phyloP scores from a whole-genome alignment of 2,888 invertebrate genomes.

The Cyaniris semiargus region DNA sequence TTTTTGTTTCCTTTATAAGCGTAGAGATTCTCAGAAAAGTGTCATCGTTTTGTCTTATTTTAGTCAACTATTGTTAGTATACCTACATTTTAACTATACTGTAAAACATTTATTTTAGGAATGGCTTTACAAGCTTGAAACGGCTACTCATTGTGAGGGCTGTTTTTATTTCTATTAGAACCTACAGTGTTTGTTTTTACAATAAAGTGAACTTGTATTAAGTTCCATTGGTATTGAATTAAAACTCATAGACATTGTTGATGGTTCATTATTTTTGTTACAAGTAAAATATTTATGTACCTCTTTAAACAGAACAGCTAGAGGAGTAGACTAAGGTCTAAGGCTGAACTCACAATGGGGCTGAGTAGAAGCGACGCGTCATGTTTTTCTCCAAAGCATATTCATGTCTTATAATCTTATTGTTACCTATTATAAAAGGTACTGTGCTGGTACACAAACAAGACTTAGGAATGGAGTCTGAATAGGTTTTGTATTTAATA shows the following conservation, averaged over 20 bases:
- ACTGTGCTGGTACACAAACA: no score
- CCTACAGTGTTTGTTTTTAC: constrained; percentile 56
- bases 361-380: no score
- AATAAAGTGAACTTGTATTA: constrained; percentile 59
- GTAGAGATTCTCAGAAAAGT: constrained; percentile 12
- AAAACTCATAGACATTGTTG: constrained; percentile 55
- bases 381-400: no score
- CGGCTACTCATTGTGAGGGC: not conserved
- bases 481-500: no score
- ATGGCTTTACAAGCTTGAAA: constrained; percentile 22
- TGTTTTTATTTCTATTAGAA: constrained; percentile 12
- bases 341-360: no score
- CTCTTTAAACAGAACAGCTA: not conserved
- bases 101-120: constrained; percentile 24
- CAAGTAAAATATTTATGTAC: not conserved
- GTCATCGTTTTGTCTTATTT: constrained; percentile 28
- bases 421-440: no score
- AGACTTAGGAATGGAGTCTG: no score
- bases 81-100: constrained; percentile 19
- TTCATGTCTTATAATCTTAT: no score
- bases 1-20: constrained; percentile 13
- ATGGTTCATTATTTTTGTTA: constrained; percentile 38
- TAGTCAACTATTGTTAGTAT: constrained; percentile 24
- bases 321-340: no score
- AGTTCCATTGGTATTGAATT: constrained; percentile 74